phyloP scores from a whole-genome alignment of 2,797 vertebrate genomes.

The Numenius phaeopus region DNA sequence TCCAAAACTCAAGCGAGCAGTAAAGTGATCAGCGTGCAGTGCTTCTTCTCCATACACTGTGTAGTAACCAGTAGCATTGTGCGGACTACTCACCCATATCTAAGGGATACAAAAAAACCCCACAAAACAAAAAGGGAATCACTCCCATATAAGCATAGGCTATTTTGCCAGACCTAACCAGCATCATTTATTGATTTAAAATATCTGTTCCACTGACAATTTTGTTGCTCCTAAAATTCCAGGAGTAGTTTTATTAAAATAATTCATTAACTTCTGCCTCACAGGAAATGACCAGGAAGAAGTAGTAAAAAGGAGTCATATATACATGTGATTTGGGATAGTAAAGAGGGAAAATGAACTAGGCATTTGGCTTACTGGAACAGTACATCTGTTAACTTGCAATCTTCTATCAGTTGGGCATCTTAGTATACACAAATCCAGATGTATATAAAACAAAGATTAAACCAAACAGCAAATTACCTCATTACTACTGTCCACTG shows the following conservation, averaged over 20 bases:
- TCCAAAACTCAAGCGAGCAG: slow-evolving; percentile 92
- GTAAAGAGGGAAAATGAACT: background rate
- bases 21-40: slow-evolving; percentile 94
- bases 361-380: background rate
- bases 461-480: background rate
- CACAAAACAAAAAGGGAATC: background rate
- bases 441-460: background rate
- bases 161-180: background rate
- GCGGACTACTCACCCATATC: slow-evolving; percentile 97
- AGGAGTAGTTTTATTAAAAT: background rate
- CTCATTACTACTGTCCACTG: background rate
- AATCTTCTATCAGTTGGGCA: background rate
- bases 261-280: background rate
- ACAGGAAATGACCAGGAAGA: background rate
- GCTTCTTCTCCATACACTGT: slow-evolving; percentile 94
- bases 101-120: slow-evolving; percentile 32
- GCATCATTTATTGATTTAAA: background rate
- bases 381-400: background rate
- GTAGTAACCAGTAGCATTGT: slow-evolving; percentile 95
- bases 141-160: background rate
- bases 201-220: background rate
- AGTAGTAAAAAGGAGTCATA: background rate
- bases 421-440: background rate
- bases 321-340: background rate
- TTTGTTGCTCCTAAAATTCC: background rate